phyloP scores from a whole-genome alignment of 2,113 vertebrate genomes.

The Pteruthius melanotis region DNA sequence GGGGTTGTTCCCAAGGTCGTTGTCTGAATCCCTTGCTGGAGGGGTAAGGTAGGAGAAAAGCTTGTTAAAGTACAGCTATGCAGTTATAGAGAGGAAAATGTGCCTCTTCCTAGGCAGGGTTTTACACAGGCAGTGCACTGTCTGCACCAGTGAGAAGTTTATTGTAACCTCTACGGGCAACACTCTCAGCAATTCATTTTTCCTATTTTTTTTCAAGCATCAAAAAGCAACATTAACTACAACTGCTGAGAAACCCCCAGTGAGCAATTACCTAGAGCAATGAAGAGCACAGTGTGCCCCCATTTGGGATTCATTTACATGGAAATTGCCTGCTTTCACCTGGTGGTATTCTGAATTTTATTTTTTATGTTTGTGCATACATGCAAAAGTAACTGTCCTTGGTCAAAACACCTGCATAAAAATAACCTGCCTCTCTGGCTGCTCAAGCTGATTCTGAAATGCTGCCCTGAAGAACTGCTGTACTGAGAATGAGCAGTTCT shows the following conservation, averaged over 20 bases:
- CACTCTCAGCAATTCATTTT: not conserved
- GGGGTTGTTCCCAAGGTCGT: not conserved
- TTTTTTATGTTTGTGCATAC: conserved; percentile 16
- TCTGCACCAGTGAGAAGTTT: not conserved
- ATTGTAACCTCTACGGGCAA: not conserved
- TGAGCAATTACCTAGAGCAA: conserved; percentile 28
- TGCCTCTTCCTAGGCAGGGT: not conserved
- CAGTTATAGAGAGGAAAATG: not conserved
- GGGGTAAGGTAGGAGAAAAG: not conserved
- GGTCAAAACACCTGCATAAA: conserved; percentile 33
- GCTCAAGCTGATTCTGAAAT: not conserved
- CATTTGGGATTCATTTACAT: conserved; percentile 41
- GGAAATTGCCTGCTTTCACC: conserved; percentile 55
- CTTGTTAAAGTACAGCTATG: not conserved
- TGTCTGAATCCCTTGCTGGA: not conserved
- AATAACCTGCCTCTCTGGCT: not conserved
- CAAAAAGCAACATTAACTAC: conserved; percentile 10
- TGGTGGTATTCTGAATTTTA: conserved; percentile 28
- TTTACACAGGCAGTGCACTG: not conserved
- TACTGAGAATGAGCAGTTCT: not conserved
- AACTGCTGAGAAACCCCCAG: not conserved
- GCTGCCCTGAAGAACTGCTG: not conserved
- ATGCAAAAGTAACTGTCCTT: conserved; percentile 15
- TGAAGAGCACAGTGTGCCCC: conserved; percentile 9
- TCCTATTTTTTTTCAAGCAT: not conserved